Evolutionary conservation across 2,888 invertebrate species (phyloP).

Genomic region (Pilophorus perplexus): DNA sequence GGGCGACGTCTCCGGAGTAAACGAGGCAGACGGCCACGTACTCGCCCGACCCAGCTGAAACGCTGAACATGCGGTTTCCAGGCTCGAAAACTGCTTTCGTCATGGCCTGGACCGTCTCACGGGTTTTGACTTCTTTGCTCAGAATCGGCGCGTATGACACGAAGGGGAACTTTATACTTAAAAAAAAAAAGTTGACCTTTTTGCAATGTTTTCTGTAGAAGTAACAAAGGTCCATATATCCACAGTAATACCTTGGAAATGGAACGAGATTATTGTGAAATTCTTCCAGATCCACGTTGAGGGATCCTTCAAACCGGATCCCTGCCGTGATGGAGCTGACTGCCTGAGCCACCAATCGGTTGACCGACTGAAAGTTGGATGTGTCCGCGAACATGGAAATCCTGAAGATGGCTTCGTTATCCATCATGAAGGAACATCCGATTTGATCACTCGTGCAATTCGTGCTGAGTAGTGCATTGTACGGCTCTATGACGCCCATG

Average conservation of each 20-base stretch:
- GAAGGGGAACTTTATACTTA: conserved; percentile 75
- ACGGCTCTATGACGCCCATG: conserved; percentile 88
- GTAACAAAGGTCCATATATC: too few relatives aligned
- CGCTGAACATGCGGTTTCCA: conserved; percentile 86
- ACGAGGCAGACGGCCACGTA: conserved; percentile 88
- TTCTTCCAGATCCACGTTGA: conserved; percentile 62
- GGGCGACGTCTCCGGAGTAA: conserved; percentile 86
- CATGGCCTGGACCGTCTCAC: conserved; percentile 62
- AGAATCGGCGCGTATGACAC: conserved; percentile 72
- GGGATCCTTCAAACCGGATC: conserved; percentile 80
- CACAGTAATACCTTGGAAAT: conserved; percentile 71
- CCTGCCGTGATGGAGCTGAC: conserved; percentile 80
- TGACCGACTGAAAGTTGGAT: conserved; percentile 79
- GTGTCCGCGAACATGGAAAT: conserved; percentile 81
- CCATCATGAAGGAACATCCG: conserved; percentile 91
- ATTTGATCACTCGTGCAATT: conserved; percentile 83
- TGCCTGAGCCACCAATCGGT: conserved; percentile 68
- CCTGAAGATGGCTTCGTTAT: conserved; percentile 93
- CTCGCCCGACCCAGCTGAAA: conserved; percentile 61
- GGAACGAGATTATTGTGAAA: conserved; percentile 78
- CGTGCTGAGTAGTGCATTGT: conserved; percentile 86
- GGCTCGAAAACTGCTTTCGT: conserved; percentile 75
- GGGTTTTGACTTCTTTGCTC: conserved; percentile 68
- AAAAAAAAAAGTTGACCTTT: too few relatives aligned
- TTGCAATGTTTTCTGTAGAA: too few relatives aligned